phyloP scores from a whole-genome alignment of 2,888 invertebrate genomes.

The Hypselothyrea guttata region DNA sequence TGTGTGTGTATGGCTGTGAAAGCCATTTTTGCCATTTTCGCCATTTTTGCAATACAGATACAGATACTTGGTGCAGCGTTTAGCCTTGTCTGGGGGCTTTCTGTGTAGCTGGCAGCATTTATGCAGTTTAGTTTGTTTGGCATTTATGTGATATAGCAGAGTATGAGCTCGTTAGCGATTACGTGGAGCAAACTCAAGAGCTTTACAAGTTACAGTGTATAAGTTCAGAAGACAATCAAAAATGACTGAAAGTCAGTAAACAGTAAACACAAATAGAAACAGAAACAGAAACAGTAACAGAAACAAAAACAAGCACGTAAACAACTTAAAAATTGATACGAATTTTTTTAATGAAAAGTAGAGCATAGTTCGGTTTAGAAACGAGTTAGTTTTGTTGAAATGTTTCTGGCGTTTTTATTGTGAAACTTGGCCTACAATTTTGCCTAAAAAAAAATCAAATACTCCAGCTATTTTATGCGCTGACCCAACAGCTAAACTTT shows the following conservation, averaged over 20 bases:
- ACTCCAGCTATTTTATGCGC: no score
- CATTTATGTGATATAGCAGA: slow-evolving; percentile 13
- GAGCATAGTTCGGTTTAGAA: no score
- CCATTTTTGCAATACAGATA: slow-evolving; percentile 18
- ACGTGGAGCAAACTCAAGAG: slow-evolving; percentile 79
- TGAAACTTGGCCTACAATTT: no score
- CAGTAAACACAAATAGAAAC: neutral
- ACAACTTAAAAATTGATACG: neutral
- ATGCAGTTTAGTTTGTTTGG: slow-evolving; percentile 14
- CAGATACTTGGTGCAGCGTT: slow-evolving; percentile 41
- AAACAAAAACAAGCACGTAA: neutral
- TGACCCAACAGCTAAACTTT: no score
- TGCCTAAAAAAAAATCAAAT: no score
- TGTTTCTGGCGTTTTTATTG: no score
- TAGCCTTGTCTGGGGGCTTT: slow-evolving; percentile 22
- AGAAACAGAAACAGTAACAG: neutral
- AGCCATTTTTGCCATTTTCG: slow-evolving; percentile 52
- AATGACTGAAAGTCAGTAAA: slow-evolving; percentile 14
- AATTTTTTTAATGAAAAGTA: no score
- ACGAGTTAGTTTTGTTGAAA: neutral
- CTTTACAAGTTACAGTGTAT: slow-evolving; percentile 78
- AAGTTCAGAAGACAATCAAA: slow-evolving; percentile 45
- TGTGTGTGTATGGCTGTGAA: slow-evolving; percentile 28
- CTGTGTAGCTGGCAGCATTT: slow-evolving; percentile 26
- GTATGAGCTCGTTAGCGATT: slow-evolving; percentile 75